Base-by-base conservation (phyloP, 2,113 vertebrate species). In the Gnathonemus longibarbis region DNA sequence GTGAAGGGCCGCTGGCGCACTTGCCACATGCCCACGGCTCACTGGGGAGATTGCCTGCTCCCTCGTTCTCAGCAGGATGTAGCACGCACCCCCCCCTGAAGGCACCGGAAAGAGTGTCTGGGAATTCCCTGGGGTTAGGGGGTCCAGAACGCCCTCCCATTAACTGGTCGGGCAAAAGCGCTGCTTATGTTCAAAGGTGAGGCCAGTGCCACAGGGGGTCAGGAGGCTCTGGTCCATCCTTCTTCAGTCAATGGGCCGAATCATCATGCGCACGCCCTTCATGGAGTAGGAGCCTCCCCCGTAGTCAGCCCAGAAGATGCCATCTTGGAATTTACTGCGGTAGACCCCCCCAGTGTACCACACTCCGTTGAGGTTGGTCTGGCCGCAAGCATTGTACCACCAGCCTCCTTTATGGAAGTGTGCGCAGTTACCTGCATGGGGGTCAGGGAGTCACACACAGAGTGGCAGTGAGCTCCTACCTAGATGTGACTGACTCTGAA, bases 341-440 rank as follows among this genome's bases (percentile, higher is more conserved):
- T 99, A 99, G 83, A 98, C 97, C 27, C 98, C 98, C 0, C 98
- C 98, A 31, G 97, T 94, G 95, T 99, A 98, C 98, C 98, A 99
- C 0, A 99, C 98, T 0, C 98, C 98, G 0, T 99, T 99, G 3
- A 99, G 95, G 94, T 99, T 99, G 8, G 98, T 98, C 92, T 99
- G 98, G 27, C 98, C 98, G 0, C 98, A 99, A 0, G 98, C 97
- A 0, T 99, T 99, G 95, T 99, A 99, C 98, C 98, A 99, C 98
- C 98, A 99, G 87, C 98, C 98, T 0, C 98, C 98, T 94, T 99
- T 99, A 91, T 99, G 98, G 92, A 99, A 99, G 91, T 99, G 98
- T 13, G 98, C 98, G 0, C 98, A 99, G 95, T 99, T 99, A 88
- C 98, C 98, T 99, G 93, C n/a, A 56, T 45, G 39, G 89, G 90